Conservation (phyloP, 2,113 vertebrate species). For the Phyllopteryx taeniolatus region DNA sequence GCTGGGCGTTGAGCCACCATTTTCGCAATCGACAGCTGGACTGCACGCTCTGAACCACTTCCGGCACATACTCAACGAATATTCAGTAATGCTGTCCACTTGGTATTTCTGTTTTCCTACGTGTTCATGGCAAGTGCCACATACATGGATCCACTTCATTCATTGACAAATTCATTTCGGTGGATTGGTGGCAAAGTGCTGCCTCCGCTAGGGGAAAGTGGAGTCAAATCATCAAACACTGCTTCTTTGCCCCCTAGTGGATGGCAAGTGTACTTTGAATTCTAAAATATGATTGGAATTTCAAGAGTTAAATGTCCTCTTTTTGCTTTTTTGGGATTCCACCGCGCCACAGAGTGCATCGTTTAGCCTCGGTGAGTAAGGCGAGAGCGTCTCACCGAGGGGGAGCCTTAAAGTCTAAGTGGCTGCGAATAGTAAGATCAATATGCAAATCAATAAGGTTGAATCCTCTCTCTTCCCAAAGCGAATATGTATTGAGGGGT, state of each 20-base stretch:
- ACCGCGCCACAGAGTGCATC: slow-evolving; percentile 33
- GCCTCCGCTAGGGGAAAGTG: background rate
- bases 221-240: slow-evolving; percentile 17
- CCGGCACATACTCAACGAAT: no score
- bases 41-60: no score
- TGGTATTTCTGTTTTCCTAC: no score
- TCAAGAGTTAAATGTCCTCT: background rate
- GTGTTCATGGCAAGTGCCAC: no score
- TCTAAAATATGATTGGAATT: background rate
- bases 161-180: no score
- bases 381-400: slow-evolving; percentile 22
- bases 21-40: no score
- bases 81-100: no score
- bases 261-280: background rate
- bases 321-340: background rate
- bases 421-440: slow-evolving; percentile 59
- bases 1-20: no score
- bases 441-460: slow-evolving; percentile 52
- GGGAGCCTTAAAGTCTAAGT: slow-evolving; percentile 57
- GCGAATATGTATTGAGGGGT: slow-evolving; percentile 19
- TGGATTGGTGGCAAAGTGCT: no score
- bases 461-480: slow-evolving; percentile 44
- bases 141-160: no score
- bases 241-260: slow-evolving; percentile 62
- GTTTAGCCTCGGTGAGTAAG: slow-evolving; percentile 31